Evolutionary conservation across 2,888 invertebrate genomes (phyloP), one percentile per base, ranked within the genome.

Genomic region (Brachypterus glaber): DNA sequence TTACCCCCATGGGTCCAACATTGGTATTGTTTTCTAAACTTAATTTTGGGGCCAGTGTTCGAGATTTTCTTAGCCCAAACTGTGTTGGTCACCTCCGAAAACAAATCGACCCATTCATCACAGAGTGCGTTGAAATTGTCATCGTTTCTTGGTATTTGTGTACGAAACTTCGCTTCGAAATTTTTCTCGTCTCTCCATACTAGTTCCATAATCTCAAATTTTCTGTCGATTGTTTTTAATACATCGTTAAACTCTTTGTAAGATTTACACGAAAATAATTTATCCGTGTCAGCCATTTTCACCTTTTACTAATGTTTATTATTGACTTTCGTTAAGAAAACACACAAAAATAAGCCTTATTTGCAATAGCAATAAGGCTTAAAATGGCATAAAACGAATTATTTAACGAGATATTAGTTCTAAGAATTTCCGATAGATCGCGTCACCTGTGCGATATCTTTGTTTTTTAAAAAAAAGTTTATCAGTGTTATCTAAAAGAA

Each of bases 41-140:
- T 54, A 41, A 66, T 63, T 57, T 64, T 64, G 17, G 64, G 64
- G 3, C 66, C 66, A 3, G 64, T 65, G 48, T 66, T 66, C 31
- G 64, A 65, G 45, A 63, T 62, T 50, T 64, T 66, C 49, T 64
- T 63, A 24, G 60, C 64, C 66, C 66, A 66, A 45, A 64, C 55
- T 26, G 66, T 65, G 37, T 58, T 53, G 29, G 66, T 64, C 39
- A 55, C 54, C 40, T 55, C 54, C 24, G 66, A 65, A 53, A 66
- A 66, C 34, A 58, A 45, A 44, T 64, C 63, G 37, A 64, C 64
- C 64, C 64, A 66, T 46, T 63, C 54, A 48, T 66, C 66, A 43
- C 64, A 65, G 31, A 64, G 48, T 11, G 47, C 52, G 48, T 65
- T 64, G 47, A 61, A 63, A 46, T 66, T 64, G 17, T 65, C 61